A percentile compares a stretch with the other conserved stretches of the same genome.
Conservation (phyloP, 2,113 vertebrate genomes). For the Lampris megalopsis region DNA sequence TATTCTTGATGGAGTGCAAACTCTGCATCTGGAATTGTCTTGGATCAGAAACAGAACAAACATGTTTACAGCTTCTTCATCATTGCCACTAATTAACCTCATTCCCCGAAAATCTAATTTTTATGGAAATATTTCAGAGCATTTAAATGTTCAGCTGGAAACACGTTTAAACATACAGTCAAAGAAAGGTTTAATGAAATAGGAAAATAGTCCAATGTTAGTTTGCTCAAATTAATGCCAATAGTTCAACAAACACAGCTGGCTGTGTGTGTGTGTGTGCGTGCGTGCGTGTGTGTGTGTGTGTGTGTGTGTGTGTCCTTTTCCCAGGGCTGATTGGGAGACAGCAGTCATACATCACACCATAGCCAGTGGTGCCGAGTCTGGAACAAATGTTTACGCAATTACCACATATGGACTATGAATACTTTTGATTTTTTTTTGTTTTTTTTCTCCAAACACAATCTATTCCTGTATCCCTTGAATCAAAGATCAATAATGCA, state of each 20-base stretch:
- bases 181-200: too few relatives aligned
- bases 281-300: conserved; percentile 40
- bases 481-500: background rate
- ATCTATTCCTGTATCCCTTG: background rate
- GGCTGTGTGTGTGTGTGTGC: conserved; percentile 27
- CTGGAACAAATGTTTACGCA: conserved; percentile 58
- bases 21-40: conserved; percentile 19
- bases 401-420: conserved; percentile 26
- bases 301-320: conserved; percentile 45
- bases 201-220: background rate
- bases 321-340: conserved; percentile 64
- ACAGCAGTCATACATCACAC: conserved; percentile 63
- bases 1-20: conserved; percentile 30
- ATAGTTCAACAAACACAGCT: conserved; percentile 7
- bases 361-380: conserved; percentile 46
- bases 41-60: background rate
- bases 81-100: too few relatives aligned
- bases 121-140: too few relatives aligned
- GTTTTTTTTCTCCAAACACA: background rate
- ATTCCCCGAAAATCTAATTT: too few relatives aligned
- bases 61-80: too few relatives aligned
- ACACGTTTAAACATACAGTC: too few relatives aligned
- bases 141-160: background rate
- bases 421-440: background rate
- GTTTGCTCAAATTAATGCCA: background rate